Evolutionary conservation across 2,113 vertebrate genomes (phyloP).

Genomic region (Bubo scandiacus): DNA sequence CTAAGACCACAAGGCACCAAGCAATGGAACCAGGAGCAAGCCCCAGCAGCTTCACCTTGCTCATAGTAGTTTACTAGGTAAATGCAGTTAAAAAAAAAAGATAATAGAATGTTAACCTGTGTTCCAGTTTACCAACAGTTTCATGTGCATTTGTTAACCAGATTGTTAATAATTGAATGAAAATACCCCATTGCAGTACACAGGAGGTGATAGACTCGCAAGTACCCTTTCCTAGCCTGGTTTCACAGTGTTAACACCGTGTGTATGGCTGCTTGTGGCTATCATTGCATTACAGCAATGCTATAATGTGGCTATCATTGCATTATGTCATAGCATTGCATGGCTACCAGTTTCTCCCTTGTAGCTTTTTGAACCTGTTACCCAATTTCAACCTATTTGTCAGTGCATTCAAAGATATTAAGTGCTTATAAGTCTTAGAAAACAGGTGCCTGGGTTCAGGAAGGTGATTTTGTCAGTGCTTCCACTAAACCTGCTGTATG

Average conservation of each 20-base stretch:
- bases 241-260: fast-evolving
- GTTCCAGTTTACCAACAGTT: not conserved
- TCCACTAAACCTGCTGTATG: not conserved
- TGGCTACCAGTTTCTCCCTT: not conserved
- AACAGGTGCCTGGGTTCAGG: not conserved
- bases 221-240: not conserved
- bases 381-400: not conserved
- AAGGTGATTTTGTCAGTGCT: not conserved
- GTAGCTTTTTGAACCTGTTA: not conserved
- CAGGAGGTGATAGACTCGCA: not conserved
- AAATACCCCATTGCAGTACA: not conserved
- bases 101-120: not conserved
- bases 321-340: not conserved
- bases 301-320: no score
- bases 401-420: not conserved
- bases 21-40: not conserved
- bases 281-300: no score
- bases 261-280: not conserved
- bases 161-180: not conserved
- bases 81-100: not conserved
- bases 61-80: not conserved
- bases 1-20: not conserved
- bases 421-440: not conserved
- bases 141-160: not conserved
- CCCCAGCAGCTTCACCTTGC: not conserved